These are phyloP conservation scores for Melinaea menophilus DNA, from an alignment of 2,888 invertebrate species.

Conservation along the genomic window DNA sequence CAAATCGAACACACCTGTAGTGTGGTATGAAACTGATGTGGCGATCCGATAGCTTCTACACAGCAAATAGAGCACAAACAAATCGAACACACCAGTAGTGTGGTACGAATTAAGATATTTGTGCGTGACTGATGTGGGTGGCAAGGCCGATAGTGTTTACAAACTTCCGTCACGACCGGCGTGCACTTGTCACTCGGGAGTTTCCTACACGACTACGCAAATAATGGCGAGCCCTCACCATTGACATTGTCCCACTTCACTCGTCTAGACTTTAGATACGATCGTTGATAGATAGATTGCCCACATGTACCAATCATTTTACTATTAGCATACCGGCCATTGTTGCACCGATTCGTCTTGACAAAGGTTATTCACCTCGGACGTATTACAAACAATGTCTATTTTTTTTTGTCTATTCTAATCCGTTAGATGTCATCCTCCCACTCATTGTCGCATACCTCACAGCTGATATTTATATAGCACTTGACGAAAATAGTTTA, in stretches of 20 bases:
- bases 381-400: constrained; percentile 21
- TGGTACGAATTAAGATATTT: constrained; percentile 41
- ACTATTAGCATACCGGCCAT: constrained; percentile 37
- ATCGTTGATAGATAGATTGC: constrained; percentile 57
- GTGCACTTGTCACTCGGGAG: constrained; percentile 63
- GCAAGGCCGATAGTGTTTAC: constrained; percentile 74
- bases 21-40: too few relatives aligned
- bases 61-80: constrained; percentile 11
- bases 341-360: constrained; percentile 19
- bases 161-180: constrained; percentile 70
- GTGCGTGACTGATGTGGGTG: constrained; percentile 42
- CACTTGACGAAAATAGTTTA: background rate
- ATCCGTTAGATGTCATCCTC: constrained; percentile 25
- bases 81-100: constrained; percentile 4
- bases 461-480: constrained; percentile 14
- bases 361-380: constrained; percentile 31
- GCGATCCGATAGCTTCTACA: constrained; percentile 10
- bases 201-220: constrained; percentile 68
- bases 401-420: constrained; percentile 23
- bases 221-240: constrained; percentile 72
- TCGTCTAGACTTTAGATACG: constrained; percentile 66
- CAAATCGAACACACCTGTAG: too few relatives aligned
- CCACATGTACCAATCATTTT: constrained; percentile 46
- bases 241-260: constrained; percentile 72
- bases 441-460: constrained; percentile 19